Evolutionary conservation across 2,888 invertebrate species (phyloP).

Genomic region (Endotricha flammealis): DNA sequence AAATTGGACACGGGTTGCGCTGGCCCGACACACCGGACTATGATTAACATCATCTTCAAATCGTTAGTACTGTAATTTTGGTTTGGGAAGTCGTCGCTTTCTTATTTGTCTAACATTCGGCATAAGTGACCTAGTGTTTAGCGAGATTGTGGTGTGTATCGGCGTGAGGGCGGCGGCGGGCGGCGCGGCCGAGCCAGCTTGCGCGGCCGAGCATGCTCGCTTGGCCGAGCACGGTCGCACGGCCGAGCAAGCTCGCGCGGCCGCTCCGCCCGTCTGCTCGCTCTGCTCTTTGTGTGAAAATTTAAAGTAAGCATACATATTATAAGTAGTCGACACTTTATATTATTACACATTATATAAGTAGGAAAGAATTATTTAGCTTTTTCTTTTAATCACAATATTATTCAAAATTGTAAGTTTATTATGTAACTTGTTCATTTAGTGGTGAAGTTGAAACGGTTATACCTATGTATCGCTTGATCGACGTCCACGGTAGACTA

Average conservation of each 20-base stretch:
- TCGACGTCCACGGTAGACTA: constrained; percentile 59
- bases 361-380: constrained; percentile 78
- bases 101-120: constrained; percentile 62
- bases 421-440: constrained; percentile 71
- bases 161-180: constrained; percentile 35
- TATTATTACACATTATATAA: constrained; percentile 77
- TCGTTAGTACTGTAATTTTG: constrained; percentile 60
- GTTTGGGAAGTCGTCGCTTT: constrained; percentile 66
- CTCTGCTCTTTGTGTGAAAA: constrained; percentile 72
- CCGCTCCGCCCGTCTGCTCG: constrained; percentile 27
- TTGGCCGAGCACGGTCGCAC: too few species aligned
- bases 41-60: constrained; percentile 44
- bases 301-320: constrained; percentile 71
- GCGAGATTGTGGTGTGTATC: constrained; percentile 58
- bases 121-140: constrained; percentile 60
- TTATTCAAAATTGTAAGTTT: constrained; percentile 78
- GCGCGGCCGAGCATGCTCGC: constrained; percentile 21
- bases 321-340: constrained; percentile 78
- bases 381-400: constrained; percentile 75
- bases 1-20: constrained; percentile 31
- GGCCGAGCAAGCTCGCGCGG: constrained; percentile 11
- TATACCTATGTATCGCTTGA: constrained; percentile 55
- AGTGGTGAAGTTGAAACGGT: constrained; percentile 60
- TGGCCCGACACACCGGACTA: constrained; percentile 19
- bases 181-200: constrained; percentile 15